These are phyloP conservation scores for Aphaenogaster rudis DNA, from an alignment of 1,140 invertebrate species.

Conservation along the genomic window DNA sequence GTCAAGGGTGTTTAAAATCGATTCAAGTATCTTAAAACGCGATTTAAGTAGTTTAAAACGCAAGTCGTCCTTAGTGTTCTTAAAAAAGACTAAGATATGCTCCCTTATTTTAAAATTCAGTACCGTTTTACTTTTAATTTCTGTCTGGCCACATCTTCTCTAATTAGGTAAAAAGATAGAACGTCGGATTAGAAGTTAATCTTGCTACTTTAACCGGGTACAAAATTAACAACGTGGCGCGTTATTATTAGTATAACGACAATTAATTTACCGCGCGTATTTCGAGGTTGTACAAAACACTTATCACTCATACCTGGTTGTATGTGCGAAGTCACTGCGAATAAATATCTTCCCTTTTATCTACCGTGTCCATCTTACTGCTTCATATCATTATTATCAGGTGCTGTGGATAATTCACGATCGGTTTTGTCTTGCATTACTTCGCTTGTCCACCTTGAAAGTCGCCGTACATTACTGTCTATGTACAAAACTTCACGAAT, in stretches of 20 bases:
- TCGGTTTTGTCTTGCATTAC: constrained; percentile 7
- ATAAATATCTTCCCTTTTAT: background rate
- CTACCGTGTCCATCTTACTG: background rate
- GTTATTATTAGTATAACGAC: constrained; percentile 33
- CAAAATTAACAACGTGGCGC: constrained; percentile 45
- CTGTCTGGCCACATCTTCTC: background rate
- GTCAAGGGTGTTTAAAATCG: constrained; percentile 35
- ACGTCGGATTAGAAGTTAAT: constrained; percentile 39
- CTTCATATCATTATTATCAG: constrained; percentile 7
- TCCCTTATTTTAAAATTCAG: constrained; percentile 7
- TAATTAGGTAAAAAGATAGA: constrained; percentile 33
- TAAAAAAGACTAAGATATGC: constrained; percentile 14
- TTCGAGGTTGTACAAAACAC: constrained; percentile 41
- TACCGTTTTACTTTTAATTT: constrained; percentile 31
- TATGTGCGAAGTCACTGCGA: constrained; percentile 2
- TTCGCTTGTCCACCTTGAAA: background rate
- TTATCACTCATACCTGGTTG: constrained; percentile 38
- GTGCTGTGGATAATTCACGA: constrained; percentile 11
- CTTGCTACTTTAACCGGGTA: constrained; percentile 24
- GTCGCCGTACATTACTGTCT: constrained; percentile 12
- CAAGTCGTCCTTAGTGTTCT: background rate
- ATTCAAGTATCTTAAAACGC: constrained; percentile 12
- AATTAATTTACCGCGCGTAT: constrained; percentile 41
- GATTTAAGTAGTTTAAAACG: constrained; percentile 21
- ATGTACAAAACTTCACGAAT: constrained; percentile 44